Base-by-base conservation (phyloP, 1,140 invertebrate species). In the Muscidifurax raptorellus region DNA sequence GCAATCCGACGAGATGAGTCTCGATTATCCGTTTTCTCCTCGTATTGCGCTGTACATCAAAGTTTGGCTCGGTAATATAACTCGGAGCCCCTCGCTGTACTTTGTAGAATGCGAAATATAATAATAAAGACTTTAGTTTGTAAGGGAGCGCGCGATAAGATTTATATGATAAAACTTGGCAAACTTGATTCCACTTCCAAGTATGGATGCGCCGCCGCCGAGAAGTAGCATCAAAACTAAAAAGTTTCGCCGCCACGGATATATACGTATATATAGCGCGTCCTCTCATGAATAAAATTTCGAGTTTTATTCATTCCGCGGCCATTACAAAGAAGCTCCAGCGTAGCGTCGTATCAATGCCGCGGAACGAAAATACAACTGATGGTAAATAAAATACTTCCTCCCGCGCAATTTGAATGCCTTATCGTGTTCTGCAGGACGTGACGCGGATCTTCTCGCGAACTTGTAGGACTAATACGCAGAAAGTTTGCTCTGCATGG, bases 201-300 rank as follows among this genome's bases (percentile, higher is more conserved):
- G 71, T 40, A 22, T 7, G 32, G 18, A 74, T 74, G 18, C 18
- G 44, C 44, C 44, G 44, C 36, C 44, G 44, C 27, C 30, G 30
- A 69, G 30, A 74, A 74, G 71, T 74, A 30, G 32, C 10, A 74
- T 36, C 15, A 10, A 74, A 74, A 40, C 71, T 40, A 40, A 40
- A 18, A 40, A 74, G 22, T 74, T 30, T 30, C 32, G 30, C 32
- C 13, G 32, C 32, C n/a, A 6, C n/a, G 64, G 22, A 66, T 72
- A n/a, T n/a, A n/a, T n/a, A n/a, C n/a, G n/a, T n/a, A n/a, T n/a
- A n/a, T n/a, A 40, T 12, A 0, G 32, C 12, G 22, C 22, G 5
- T 52, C 32, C 22, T 32, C 22, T 74, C 71, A 74, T 74, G 71
- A 74, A 74, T 74, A 74, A 74, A 74, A 30, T 74, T 74, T 40